Evolutionary conservation across 37 sponge, comb jelly and placozoan species (phyloP).

Genomic region (Theonella swinhoei): DNA sequence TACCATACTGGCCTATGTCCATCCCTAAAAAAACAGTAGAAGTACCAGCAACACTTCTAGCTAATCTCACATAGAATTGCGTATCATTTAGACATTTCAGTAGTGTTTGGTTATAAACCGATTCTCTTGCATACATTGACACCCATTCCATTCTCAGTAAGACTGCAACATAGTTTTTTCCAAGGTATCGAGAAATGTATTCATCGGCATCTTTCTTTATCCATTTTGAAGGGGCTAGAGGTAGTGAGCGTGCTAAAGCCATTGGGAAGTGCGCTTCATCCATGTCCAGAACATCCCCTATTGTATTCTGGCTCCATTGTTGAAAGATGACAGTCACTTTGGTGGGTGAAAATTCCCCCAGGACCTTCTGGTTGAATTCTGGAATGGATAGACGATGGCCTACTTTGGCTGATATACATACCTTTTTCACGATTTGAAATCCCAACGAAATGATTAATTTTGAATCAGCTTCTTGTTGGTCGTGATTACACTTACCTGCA

Average conservation of each 20-base stretch:
- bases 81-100: neutral
- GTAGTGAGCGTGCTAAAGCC: neutral
- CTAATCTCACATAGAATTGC: neutral
- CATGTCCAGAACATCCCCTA: neutral
- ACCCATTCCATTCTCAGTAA: neutral
- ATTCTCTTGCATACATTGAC: neutral
- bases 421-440: neutral
- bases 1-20: neutral
- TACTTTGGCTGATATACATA: neutral
- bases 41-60: neutral
- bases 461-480: neutral
- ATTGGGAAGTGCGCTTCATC: neutral
- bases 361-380: neutral
- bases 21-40: neutral
- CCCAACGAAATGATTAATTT: neutral
- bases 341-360: neutral
- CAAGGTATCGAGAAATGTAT: neutral
- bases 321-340: neutral
- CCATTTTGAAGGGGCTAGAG: neutral
- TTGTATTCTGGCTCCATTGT: neutral
- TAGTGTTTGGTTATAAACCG: neutral
- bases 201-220: neutral
- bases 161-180: neutral
- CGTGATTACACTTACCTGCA: neutral
- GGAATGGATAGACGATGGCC: neutral